Conservation (phyloP, 2,797 vertebrate species). For the Anguilla obscura region DNA sequence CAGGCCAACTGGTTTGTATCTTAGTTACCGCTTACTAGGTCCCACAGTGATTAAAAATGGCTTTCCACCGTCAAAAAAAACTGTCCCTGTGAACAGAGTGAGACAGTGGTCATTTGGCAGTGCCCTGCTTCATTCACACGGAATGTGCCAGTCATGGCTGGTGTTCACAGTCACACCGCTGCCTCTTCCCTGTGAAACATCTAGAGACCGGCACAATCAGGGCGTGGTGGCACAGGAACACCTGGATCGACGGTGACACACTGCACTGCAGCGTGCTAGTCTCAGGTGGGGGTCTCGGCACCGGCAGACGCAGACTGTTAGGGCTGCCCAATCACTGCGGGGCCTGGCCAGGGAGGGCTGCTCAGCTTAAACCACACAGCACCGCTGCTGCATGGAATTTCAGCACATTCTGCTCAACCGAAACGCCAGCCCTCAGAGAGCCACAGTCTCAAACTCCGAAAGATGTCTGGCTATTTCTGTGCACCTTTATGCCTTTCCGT, state of each 20-base stretch:
- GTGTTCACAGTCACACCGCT: background rate
- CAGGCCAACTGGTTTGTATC: background rate
- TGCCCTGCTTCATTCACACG: background rate
- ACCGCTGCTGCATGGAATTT: background rate
- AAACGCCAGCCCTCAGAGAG: background rate
- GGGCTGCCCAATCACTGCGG: background rate
- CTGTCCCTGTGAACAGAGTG: background rate
- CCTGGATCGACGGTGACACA: background rate
- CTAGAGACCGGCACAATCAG: background rate
- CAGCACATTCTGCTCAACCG: background rate
- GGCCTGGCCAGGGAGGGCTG: background rate
- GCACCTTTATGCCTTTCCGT: background rate
- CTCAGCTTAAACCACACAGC: background rate
- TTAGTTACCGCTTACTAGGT: constrained; percentile 16
- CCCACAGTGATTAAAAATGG: constrained; percentile 4
- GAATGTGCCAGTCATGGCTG: background rate
- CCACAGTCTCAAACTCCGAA: background rate
- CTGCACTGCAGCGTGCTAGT: background rate
- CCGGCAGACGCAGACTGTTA: background rate
- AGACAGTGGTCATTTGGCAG: background rate
- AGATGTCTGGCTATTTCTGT: background rate
- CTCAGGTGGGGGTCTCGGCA: background rate
- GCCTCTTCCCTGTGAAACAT: background rate
- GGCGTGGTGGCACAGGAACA: background rate
- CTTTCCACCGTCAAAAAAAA: background rate